Conservation (phyloP, 2,888 invertebrate species). For the Lumbricus terrestris region DNA sequence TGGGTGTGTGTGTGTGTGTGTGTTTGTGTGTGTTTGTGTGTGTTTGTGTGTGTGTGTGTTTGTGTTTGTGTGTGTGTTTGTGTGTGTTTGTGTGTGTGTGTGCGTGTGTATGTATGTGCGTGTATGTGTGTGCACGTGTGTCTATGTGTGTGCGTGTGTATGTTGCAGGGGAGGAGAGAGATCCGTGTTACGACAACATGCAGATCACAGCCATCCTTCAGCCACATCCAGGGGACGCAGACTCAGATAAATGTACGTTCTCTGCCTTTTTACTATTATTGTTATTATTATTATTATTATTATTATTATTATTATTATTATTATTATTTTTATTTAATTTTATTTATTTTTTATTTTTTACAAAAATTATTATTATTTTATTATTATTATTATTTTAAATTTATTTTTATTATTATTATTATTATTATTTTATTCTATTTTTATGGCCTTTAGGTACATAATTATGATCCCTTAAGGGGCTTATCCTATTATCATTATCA, state of each 20-base stretch:
- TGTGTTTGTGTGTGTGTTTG: neutral
- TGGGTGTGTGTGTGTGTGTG: no score
- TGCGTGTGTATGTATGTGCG: no score
- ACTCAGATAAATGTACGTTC: slow-evolving; percentile 20
- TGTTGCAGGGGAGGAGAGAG: slow-evolving; percentile 17
- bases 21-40: neutral
- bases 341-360: no score
- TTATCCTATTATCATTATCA: neutral
- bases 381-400: no score
- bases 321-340: neutral
- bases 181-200: slow-evolving; percentile 72
- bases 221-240: slow-evolving; percentile 46
- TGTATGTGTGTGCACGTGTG: no score
- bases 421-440: no score
- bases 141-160: neutral
- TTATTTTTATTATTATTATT: no score
- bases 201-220: slow-evolving; percentile 64
- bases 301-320: neutral
- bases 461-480: no score
- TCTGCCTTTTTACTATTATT: neutral
- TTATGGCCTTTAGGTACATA: no score
- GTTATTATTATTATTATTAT: neutral
- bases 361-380: no score
- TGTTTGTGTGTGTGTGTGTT: neutral
- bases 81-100: no score